Percentiles rank a stretch among this genome's conserved stretches.
These are phyloP conservation scores for Forficula auricularia DNA, from an alignment of 1,140 invertebrate genomes.

Conservation along the genomic window DNA sequence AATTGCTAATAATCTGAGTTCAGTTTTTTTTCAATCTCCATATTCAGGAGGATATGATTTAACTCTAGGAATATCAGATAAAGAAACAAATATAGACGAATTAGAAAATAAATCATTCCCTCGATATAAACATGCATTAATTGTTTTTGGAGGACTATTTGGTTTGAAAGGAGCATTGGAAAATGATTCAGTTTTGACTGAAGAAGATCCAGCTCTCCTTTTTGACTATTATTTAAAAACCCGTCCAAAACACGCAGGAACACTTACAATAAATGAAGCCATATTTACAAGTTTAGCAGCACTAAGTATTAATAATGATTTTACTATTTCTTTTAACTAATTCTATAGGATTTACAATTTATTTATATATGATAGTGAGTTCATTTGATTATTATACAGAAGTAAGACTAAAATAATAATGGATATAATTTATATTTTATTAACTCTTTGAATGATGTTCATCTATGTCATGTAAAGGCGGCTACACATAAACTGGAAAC, in stretches of 20 bases:
- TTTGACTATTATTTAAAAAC: slow-evolving; percentile 90
- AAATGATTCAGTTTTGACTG: slow-evolving; percentile 55
- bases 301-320: too few relatives aligned
- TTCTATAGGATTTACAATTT: too few relatives aligned
- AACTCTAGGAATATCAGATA: slow-evolving; percentile 83
- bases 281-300: slow-evolving; percentile 63
- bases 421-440: too few relatives aligned
- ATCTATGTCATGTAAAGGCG: too few relatives aligned
- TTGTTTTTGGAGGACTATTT: slow-evolving; percentile 85
- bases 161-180: slow-evolving; percentile 81
- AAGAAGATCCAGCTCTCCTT: slow-evolving; percentile 59
- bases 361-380: too few relatives aligned
- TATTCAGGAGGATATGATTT: slow-evolving; percentile 61
- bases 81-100: slow-evolving; percentile 56
- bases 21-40: slow-evolving; percentile 69
- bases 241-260: slow-evolving; percentile 79
- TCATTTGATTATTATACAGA: too few relatives aligned
- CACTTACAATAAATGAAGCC: slow-evolving; percentile 92
- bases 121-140: slow-evolving; percentile 60
- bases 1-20: slow-evolving; percentile 59
- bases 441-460: too few relatives aligned
- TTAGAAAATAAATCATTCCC: too few relatives aligned
- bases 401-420: too few relatives aligned
- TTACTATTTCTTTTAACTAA: too few relatives aligned
- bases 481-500: too few relatives aligned